Conservation (phyloP, 1,140 invertebrate genomes). For the Acyrthosiphon pisum region DNA sequence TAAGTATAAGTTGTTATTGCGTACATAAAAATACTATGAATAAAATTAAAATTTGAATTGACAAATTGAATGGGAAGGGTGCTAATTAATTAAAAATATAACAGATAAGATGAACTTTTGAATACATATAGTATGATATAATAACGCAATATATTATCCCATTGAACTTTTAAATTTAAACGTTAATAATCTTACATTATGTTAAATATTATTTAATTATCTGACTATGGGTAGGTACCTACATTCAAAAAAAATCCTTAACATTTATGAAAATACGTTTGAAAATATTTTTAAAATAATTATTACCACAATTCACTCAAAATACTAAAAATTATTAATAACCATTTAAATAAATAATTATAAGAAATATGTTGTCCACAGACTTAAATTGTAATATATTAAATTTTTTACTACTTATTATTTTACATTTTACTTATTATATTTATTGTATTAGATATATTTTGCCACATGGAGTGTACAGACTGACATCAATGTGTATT, state of each 20-base stretch:
- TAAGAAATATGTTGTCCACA: neutral
- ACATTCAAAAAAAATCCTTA: neutral
- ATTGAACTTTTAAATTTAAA: neutral
- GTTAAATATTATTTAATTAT: neutral
- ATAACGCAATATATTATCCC: neutral
- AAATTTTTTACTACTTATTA: neutral
- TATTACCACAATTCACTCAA: neutral
- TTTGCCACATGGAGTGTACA: slow-evolving; percentile 29
- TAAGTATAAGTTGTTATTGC: neutral
- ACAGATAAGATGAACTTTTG: neutral
- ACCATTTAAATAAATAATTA: neutral
- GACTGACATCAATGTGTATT: slow-evolving; percentile 12
- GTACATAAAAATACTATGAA: neutral
- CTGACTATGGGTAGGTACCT: neutral
- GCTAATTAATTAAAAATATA: neutral
- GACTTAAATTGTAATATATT: too few relatives aligned
- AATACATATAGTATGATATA: neutral
- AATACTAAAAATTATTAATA: neutral
- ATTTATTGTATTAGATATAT: neutral
- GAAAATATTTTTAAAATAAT: neutral
- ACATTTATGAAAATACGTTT: slow-evolving; percentile 5
- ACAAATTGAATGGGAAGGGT: neutral
- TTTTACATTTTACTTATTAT: neutral
- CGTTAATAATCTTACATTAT: neutral
- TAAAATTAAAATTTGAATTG: neutral